A percentile compares a stretch with the other conserved stretches of the same genome.
These are phyloP conservation scores for Sarcoramphus papa DNA, from an alignment of 2,797 vertebrate genomes.

Conservation along the genomic window DNA sequence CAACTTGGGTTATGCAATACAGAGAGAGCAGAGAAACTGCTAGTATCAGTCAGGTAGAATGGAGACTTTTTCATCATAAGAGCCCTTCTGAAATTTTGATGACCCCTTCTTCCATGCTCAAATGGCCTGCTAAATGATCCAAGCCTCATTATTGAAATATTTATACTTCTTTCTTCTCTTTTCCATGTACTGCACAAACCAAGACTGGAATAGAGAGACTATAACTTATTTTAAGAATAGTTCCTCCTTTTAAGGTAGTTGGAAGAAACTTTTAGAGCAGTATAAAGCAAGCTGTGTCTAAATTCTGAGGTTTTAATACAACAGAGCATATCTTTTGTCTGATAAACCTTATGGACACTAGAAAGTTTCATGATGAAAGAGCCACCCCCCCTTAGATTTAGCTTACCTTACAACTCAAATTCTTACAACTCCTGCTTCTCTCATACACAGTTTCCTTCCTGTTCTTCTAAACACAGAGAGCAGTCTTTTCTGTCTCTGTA, in stretches of 20 bases:
- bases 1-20: background rate
- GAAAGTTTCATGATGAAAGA: background rate
- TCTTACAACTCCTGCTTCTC: background rate
- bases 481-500: background rate
- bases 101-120: background rate
- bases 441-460: conserved; percentile 10
- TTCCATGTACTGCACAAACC: background rate
- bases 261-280: background rate
- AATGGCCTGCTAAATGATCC: background rate
- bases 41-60: background rate
- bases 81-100: background rate
- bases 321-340: background rate
- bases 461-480: background rate
- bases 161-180: background rate
- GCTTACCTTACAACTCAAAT: background rate
- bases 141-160: background rate
- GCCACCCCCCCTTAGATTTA: background rate
- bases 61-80: background rate
- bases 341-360: background rate
- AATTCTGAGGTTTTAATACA: background rate
- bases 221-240: background rate
- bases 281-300: background rate
- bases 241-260: background rate
- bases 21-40: background rate
- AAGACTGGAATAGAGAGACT: background rate